Percentiles rank a stretch among this genome's conserved stretches.
phyloP scores from a whole-genome alignment of 2,888 invertebrate species.

The Synergus gifuensis region DNA sequence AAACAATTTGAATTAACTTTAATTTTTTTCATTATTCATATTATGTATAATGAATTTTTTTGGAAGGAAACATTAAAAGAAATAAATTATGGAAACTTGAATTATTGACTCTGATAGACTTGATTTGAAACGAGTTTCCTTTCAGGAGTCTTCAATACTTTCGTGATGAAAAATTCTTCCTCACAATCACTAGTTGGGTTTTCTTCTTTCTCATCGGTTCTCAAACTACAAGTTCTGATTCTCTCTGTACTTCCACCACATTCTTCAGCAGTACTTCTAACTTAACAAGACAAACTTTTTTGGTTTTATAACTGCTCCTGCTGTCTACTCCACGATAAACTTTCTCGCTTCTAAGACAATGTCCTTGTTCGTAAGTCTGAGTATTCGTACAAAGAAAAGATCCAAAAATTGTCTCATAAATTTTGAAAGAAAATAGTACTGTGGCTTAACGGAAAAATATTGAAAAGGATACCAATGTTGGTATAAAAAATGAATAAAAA shows the following conservation, averaged over 20 bases:
- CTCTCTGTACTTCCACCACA: slow-evolving; percentile 13
- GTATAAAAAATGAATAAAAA: background rate
- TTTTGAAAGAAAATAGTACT: background rate
- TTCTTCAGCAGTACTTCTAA: slow-evolving; percentile 33
- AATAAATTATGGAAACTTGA: background rate
- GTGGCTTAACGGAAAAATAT: too few species aligned
- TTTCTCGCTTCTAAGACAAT: slow-evolving; percentile 10
- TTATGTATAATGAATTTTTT: background rate
- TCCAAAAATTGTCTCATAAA: background rate
- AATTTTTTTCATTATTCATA: background rate
- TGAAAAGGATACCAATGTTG: too few species aligned
- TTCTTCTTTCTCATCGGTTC: slow-evolving; percentile 23
- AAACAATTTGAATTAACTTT: slow-evolving; percentile 6
- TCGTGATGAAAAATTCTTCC: slow-evolving; percentile 17
- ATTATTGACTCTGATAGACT: background rate
- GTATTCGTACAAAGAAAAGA: background rate
- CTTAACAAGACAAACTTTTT: slow-evolving; percentile 32
- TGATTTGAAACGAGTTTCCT: background rate
- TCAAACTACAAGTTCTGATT: slow-evolving; percentile 17
- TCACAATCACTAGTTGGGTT: background rate
- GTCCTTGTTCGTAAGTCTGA: background rate
- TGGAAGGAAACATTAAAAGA: background rate
- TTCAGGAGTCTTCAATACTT: background rate
- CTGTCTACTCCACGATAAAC: slow-evolving; percentile 2
- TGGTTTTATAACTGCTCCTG: slow-evolving; percentile 30